Evolutionary conservation across 2,113 vertebrate species (phyloP).

Genomic region (Martes martes): DNA sequence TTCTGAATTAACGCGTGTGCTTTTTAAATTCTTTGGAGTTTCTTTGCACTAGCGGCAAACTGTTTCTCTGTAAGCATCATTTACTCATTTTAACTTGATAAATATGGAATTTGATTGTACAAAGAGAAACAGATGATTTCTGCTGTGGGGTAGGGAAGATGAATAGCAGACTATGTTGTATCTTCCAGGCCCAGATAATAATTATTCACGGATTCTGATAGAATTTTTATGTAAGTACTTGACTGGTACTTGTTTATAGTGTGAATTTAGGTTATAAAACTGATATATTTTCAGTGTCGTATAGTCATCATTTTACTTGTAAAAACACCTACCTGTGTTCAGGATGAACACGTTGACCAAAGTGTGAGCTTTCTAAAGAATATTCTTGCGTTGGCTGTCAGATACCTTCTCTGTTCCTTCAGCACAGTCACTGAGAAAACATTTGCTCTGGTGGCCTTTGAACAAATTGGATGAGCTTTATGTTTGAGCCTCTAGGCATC

Average conservation of each 20-base stretch:
- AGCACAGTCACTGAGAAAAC: neutral
- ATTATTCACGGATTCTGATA: neutral
- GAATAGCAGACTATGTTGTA: neutral
- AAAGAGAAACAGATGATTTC: constrained; percentile 48
- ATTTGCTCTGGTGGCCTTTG: neutral
- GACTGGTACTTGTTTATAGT: constrained; percentile 32
- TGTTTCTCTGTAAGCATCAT: constrained; percentile 51
- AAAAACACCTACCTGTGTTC: neutral
- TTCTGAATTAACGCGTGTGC: constrained; percentile 13
- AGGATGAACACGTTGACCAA: neutral
- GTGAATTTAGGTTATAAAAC: neutral
- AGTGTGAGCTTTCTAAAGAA: constrained; percentile 3
- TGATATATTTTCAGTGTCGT: neutral
- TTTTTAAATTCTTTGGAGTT: constrained; percentile 29
- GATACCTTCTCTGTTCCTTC: neutral
- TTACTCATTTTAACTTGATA: constrained; percentile 60
- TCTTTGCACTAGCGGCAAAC: constrained; percentile 17
- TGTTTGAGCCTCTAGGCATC: neutral
- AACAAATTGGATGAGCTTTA: neutral
- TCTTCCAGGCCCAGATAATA: constrained; percentile 33
- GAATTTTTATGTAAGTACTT: constrained; percentile 45
- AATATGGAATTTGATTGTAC: constrained; percentile 55
- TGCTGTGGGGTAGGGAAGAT: constrained; percentile 21
- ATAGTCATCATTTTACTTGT: constrained; percentile 10
- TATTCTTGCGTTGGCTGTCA: neutral